A percentile compares a stretch with the other conserved stretches of the same genome.
Evolutionary conservation across 2,888 invertebrate species (phyloP).

Genomic region (Napeogenes inachia): DNA sequence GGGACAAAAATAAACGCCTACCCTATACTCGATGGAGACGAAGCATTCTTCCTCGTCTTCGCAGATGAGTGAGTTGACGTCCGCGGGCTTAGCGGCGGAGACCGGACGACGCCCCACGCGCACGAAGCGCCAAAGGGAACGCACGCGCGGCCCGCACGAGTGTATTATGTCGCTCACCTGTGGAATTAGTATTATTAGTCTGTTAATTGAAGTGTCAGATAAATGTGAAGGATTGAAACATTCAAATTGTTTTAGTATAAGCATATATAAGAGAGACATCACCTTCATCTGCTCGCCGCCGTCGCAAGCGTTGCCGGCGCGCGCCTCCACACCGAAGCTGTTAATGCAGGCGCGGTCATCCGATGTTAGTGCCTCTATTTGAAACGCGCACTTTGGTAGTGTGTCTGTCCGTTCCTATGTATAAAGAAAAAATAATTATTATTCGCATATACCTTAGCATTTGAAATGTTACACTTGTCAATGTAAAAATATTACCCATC

Average conservation of each 20-base stretch:
- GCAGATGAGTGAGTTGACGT: slow-evolving; percentile 67
- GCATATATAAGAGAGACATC: slow-evolving; percentile 9
- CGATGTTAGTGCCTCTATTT: slow-evolving; percentile 62
- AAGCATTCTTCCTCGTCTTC: slow-evolving; percentile 71
- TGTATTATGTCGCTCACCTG: slow-evolving; percentile 61
- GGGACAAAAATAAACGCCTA: slow-evolving; percentile 32
- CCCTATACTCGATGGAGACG: slow-evolving; percentile 66
- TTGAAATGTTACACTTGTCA: not conserved
- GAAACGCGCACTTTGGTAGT: slow-evolving; percentile 64
- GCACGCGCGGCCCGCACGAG: slow-evolving; percentile 62
- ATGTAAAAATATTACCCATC: slow-evolving; percentile 55
- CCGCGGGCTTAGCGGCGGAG: slow-evolving; percentile 61
- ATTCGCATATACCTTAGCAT: not conserved
- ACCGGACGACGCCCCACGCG: slow-evolving; percentile 56
- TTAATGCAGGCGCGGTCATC: slow-evolving; percentile 68
- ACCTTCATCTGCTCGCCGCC: slow-evolving; percentile 73
- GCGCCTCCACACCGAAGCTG: slow-evolving; percentile 61
- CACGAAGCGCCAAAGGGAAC: slow-evolving; percentile 66
- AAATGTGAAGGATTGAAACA: too few relatives aligned
- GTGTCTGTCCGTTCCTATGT: slow-evolving; percentile 59
- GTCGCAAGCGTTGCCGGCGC: slow-evolving; percentile 49
- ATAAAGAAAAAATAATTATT: not conserved
- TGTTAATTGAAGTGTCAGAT: too few relatives aligned
- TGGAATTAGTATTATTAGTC: not conserved
- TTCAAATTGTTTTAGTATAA: too few relatives aligned